Percentiles rank a stretch among this genome's conserved stretches.
Evolutionary conservation across 1,140 invertebrate species (phyloP).

Genomic region (Tetramorium parvispinum): DNA sequence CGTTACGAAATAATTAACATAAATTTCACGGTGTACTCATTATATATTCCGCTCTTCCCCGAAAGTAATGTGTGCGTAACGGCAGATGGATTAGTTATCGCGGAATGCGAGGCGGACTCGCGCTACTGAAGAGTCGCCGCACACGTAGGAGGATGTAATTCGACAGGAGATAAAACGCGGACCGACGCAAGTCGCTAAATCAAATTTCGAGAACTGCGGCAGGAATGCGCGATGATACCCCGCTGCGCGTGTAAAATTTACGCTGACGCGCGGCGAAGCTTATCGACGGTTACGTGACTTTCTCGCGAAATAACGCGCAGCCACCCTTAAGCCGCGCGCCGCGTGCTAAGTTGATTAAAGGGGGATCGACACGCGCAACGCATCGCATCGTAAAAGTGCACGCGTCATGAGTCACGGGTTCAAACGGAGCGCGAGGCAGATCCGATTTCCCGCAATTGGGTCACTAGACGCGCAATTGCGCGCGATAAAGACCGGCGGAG

Average conservation of each 20-base stretch:
- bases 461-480: conserved; percentile 41
- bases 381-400: not conserved
- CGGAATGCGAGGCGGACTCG: not conserved
- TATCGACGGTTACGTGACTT: conserved; percentile 58
- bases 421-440: conserved; percentile 22
- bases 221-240: conserved; percentile 19
- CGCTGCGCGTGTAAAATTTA: conserved; percentile 44
- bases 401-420: conserved; percentile 57
- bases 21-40: not conserved
- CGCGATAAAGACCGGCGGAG: conserved; percentile 20
- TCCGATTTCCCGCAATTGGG: conserved; percentile 48
- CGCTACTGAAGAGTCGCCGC: too few species aligned
- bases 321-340: not conserved
- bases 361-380: conserved; percentile 1
- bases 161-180: not conserved
- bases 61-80: conserved; percentile 9
- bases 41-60: not conserved
- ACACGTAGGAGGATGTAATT: not conserved
- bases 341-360: conserved; percentile 50
- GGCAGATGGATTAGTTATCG: conserved; percentile 16
- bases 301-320: not conserved
- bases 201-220: conserved; percentile 20
- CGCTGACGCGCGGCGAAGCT: conserved; percentile 42
- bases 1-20: conserved; percentile 29
- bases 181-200: not conserved